These are phyloP conservation scores for Arbacia lixula DNA, from an alignment of 53 echinoderm and acorn worm genomes.

Conservation along the genomic window DNA sequence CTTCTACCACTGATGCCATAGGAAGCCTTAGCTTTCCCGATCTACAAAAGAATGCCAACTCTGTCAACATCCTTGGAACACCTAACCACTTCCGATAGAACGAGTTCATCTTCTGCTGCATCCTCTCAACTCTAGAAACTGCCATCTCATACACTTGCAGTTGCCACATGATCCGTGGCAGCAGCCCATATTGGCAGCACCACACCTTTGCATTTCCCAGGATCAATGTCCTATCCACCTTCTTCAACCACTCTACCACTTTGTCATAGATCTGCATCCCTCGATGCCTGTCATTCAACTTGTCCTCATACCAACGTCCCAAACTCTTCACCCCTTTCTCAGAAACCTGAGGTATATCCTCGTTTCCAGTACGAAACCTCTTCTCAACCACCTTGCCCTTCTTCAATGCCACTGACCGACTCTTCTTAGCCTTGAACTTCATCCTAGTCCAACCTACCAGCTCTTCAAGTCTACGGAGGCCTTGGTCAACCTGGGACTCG, in stretches of 20 bases:
- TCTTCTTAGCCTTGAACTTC: conserved; percentile 68
- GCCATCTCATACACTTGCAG: conserved; percentile 34
- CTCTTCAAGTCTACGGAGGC: conserved; percentile 45
- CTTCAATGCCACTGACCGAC: conserved; percentile 24
- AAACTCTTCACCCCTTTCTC: conserved; percentile 51
- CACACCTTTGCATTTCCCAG: conserved; percentile 54
- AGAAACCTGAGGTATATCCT: conserved; percentile 55
- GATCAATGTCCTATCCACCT: conserved; percentile 30
- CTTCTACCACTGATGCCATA: too few species aligned
- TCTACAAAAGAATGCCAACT: too few species aligned
- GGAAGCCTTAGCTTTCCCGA: too few species aligned
- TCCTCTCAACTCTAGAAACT: conserved; percentile 18
- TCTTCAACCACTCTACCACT: conserved; percentile 40
- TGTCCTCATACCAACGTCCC: conserved; percentile 47
- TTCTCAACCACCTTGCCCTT: conserved; percentile 38
- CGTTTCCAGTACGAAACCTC: conserved; percentile 33
- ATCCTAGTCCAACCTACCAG: conserved; percentile 53
- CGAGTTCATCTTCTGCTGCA: conserved; percentile 20
- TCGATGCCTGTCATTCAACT: conserved; percentile 48
- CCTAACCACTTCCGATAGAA: not conserved
- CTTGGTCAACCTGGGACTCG: conserved; percentile 19
- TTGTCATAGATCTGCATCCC: conserved; percentile 30
- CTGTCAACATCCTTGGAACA: too few species aligned
- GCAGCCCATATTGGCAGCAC: conserved; percentile 37
- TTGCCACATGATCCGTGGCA: conserved; percentile 61